Conservation (phyloP, 1,140 invertebrate species). For the Musca vetustissima region DNA sequence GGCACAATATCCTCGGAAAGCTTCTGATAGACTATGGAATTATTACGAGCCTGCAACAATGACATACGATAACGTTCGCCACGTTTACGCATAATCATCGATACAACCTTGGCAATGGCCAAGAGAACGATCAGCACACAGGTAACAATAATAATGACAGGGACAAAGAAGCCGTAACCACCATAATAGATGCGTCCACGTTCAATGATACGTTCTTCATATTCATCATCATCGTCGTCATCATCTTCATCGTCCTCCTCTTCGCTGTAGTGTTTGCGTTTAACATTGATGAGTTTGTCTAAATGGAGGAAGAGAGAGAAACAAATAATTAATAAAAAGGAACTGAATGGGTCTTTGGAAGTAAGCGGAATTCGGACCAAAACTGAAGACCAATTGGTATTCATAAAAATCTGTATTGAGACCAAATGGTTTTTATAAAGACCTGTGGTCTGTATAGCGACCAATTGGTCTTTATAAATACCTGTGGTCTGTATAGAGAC, state of each 20-base stretch:
- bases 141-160: constrained; percentile 56
- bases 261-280: constrained; percentile 1
- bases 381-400: no score
- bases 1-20: constrained; percentile 61
- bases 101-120: constrained; percentile 57
- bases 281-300: constrained; percentile 40
- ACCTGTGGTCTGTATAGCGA: no score
- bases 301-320: neutral
- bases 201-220: constrained; percentile 56
- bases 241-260: constrained; percentile 26
- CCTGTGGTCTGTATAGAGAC: no score
- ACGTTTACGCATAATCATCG: constrained; percentile 57
- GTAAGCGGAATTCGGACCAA: neutral
- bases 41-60: constrained; percentile 49
- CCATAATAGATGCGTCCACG: constrained; percentile 56
- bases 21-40: constrained; percentile 62
- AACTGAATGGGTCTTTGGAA: neutral
- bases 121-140: constrained; percentile 58
- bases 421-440: no score
- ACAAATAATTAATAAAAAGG: neutral
- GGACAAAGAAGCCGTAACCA: constrained; percentile 57
- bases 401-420: no score
- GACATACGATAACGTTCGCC: constrained; percentile 61
- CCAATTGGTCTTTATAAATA: no score
- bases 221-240: constrained; percentile 34